Percentiles rank a stretch among this genome's conserved stretches.
These are phyloP conservation scores for Lymantria dispar DNA, from an alignment of 2,888 invertebrate species.

Conservation along the genomic window DNA sequence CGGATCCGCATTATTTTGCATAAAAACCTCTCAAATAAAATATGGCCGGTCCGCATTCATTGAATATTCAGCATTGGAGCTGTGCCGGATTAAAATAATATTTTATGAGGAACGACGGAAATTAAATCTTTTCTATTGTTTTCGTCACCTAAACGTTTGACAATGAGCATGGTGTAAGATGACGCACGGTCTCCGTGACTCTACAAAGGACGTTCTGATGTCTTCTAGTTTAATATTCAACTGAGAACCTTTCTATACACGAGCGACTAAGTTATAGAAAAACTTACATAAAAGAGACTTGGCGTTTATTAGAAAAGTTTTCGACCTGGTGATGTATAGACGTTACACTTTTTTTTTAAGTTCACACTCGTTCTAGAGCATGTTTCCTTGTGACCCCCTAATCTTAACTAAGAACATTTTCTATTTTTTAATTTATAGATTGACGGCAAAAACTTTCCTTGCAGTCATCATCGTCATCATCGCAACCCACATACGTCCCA, in stretches of 20 bases:
- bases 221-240: constrained; percentile 8
- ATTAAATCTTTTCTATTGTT: constrained; percentile 71
- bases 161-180: constrained; percentile 40
- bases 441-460: no score
- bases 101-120: constrained; percentile 66
- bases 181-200: constrained; percentile 8
- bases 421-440: no score
- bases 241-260: constrained; percentile 18
- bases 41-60: constrained; percentile 53
- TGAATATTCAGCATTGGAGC: constrained; percentile 62
- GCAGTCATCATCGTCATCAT: no score
- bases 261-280: constrained; percentile 23
- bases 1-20: constrained; percentile 45
- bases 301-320: constrained; percentile 30
- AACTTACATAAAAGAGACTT: constrained; percentile 20
- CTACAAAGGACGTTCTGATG: constrained; percentile 9
- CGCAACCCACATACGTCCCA: no score
- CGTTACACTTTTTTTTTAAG: background rate
- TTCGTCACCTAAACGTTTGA: constrained; percentile 50
- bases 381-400: no score
- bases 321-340: constrained; percentile 1
- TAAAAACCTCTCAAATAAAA: constrained; percentile 61
- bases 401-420: no score
- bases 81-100: constrained; percentile 68
- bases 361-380: background rate